Conservation (phyloP, 2,113 vertebrate genomes). For the Upupa epops region DNA sequence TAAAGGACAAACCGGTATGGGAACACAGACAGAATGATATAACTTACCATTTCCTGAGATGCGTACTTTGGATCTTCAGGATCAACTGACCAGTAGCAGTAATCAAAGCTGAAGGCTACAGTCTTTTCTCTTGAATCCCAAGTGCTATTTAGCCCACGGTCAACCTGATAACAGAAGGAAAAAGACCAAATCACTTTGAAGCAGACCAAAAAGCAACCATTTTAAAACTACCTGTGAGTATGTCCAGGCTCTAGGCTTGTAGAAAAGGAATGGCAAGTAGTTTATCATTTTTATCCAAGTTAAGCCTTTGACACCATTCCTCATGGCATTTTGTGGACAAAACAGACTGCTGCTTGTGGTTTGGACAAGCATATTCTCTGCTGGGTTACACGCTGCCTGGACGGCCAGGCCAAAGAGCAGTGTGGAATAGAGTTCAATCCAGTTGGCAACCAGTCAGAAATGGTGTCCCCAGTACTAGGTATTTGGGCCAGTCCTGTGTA, state of each 20-base stretch:
- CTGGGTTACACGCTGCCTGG: no score
- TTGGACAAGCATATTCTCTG: no score
- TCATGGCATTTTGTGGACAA: no score
- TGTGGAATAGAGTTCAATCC: no score
- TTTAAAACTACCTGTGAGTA: neutral
- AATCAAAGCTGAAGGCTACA: conserved; percentile 93
- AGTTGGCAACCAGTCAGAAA: no score
- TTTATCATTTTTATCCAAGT: neutral
- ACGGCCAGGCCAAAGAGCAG: no score
- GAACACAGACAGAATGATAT: neutral
- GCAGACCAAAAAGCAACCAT: neutral
- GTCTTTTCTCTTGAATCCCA: conserved; percentile 87
- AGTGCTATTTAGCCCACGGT: conserved; percentile 75
- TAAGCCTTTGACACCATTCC: neutral
- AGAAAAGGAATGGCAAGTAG: neutral
- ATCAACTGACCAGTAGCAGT: conserved; percentile 96
- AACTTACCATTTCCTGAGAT: conserved; percentile 93
- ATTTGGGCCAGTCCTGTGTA: no score
- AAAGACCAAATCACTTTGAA: neutral
- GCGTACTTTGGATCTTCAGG: conserved; percentile 86
- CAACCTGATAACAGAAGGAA: conserved; percentile 75
- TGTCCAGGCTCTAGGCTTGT: neutral
- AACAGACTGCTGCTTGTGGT: no score
- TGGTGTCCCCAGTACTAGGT: no score
- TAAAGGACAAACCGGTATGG: neutral